phyloP scores from a whole-genome alignment of 2,888 invertebrate genomes.

The Rugalucina vietnamica region DNA sequence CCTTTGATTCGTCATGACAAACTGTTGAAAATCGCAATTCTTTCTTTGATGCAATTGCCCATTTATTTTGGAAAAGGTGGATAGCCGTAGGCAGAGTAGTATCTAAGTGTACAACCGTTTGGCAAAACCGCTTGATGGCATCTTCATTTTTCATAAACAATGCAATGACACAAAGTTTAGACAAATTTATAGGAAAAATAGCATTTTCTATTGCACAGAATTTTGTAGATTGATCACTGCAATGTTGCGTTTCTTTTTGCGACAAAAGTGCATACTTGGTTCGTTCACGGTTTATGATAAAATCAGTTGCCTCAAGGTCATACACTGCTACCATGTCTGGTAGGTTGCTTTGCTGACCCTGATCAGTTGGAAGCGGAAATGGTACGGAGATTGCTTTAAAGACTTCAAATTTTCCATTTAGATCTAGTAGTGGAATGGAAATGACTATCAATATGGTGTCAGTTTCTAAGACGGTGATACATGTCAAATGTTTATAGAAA shows the following conservation, averaged over 20 bases:
- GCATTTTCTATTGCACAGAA: neutral
- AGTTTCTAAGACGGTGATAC: slow-evolving; percentile 16
- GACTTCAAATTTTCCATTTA: too few relatives aligned
- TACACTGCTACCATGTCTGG: neutral
- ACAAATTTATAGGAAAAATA: neutral
- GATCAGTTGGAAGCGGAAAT: neutral
- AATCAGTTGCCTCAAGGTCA: neutral
- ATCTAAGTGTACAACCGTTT: neutral
- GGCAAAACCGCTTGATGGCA: neutral
- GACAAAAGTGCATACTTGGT: neutral
- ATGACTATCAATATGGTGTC: too few relatives aligned
- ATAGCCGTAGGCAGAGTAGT: neutral
- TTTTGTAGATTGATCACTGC: neutral
- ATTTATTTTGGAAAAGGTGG: neutral
- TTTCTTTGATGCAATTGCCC: neutral
- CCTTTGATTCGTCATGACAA: neutral
- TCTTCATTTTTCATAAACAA: neutral
- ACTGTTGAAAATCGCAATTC: neutral
- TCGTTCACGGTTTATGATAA: neutral
- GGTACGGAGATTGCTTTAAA: too few relatives aligned
- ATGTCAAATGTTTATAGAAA: slow-evolving; percentile 26
- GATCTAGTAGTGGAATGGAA: too few relatives aligned
- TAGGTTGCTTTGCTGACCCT: neutral
- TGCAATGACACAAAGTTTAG: neutral
- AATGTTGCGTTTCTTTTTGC: neutral